Base-by-base conservation (phyloP, 2,797 vertebrate species). In the Neosilurus hyrtlii region DNA sequence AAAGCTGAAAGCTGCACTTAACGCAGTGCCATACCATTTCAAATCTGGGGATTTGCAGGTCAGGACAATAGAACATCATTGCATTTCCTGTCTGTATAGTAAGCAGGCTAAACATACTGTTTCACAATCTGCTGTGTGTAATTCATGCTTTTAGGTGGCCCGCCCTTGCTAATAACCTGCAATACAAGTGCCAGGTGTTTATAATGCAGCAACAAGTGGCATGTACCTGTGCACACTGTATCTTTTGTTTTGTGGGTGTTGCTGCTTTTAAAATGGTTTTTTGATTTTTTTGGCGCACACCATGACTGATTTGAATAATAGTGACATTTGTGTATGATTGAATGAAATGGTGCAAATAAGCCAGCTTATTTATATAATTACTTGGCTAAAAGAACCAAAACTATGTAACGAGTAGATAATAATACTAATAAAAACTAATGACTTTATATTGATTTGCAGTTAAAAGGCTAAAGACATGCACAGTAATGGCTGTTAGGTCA, bases 161-260 rank as follows among this genome's bases (percentile, higher is more conserved):
- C 51, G 4, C 61, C 68, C 70, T 22, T 37, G 26, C 35, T 65
- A 73, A 84, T 83, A 80, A 83, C 82, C 82, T 74, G 68, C 57
- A 80, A 84, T 74, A 74, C 82, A 79, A 30, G 68, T 54, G 68
- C 9, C 43, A 11, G 20, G 14, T 65, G 43, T 57, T 54, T 72
- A 54, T 12, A 65, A 18, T 18, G 24, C 68, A 65, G 15, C 15
- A 43, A 37, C 67, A 78, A 24, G 1, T 61, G 14, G 2, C 9
- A 72, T 52, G n/a, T 52, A 56, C 7, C 24, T 1, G 70, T 74
- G n/a, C 57, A 70, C 54, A 8, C 5, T 49, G 35, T 68, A 12
- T 22, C 66, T 70, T 62, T 76, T 77, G 22, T 51, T 68, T 30
- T 6, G 30, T 67, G 52, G 20, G 59, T 24, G 75, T 77, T 77